A percentile compares a stretch with the other conserved stretches of the same genome.
Conservation (phyloP, 2,113 vertebrate species). For the Mormyrus iriodes region DNA sequence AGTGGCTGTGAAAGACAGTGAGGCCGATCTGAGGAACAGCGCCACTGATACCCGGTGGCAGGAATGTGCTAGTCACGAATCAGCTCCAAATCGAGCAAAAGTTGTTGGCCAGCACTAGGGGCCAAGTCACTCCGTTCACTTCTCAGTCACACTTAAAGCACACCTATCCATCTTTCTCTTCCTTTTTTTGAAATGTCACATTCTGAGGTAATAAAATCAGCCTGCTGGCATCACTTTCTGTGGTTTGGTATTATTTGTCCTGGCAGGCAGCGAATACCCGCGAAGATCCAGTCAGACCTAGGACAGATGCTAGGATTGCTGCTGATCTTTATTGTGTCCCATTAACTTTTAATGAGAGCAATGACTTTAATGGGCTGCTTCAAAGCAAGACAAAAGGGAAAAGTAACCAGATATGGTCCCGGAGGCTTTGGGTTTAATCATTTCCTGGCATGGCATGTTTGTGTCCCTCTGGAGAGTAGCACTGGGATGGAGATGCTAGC, state of each 20-base stretch:
- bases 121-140: neutral
- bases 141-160: neutral
- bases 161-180: neutral
- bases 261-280: neutral
- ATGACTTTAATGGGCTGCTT: neutral
- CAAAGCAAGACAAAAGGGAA: neutral
- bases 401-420: neutral
- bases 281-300: neutral
- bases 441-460: neutral
- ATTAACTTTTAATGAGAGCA: neutral
- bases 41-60: neutral
- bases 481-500: neutral
- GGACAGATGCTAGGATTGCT: neutral
- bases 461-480: neutral
- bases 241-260: neutral
- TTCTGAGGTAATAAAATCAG: constrained; percentile 3
- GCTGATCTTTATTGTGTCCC: neutral
- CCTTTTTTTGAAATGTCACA: neutral
- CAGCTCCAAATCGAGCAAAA: neutral
- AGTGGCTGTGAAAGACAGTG: neutral
- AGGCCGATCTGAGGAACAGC: neutral
- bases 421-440: neutral
- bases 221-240: neutral
- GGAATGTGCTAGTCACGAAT: neutral
- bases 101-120: neutral